Base-by-base conservation (phyloP, 2,797 vertebrate genomes). In the Danio aesculapii region DNA sequence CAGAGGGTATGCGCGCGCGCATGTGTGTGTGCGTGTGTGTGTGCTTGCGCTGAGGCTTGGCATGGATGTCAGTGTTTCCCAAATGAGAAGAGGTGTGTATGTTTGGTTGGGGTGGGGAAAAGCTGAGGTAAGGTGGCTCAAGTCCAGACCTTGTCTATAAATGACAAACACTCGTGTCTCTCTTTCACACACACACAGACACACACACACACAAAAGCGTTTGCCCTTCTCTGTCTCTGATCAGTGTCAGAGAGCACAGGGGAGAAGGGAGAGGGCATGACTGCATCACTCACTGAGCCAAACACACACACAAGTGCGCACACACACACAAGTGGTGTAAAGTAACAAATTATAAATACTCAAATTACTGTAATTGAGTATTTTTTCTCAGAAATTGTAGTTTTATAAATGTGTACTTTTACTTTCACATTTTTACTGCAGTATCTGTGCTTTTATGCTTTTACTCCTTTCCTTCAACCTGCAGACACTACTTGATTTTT, bases 71-170 rank as follows among this genome's bases (percentile, higher is more conserved):
- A 87, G 84, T 55, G 47, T 64, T 84, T 72, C 81, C 79, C 79
- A 82, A 83, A 81, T 82, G 84, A 83, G 67, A 72, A 83, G 81
- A 79, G 57, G 83, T 83, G 83, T 85, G 69, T 78, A 79, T 83
- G 85, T 85, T 84, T 81, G 81, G 62, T 43, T 44, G 69, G 58
- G 68, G 52, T 84, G 63, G 66, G 59, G 55, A 64, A 90, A 83
- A 79, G 91, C 83, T 93, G 91, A 93, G 92, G 91, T 90, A 89
- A 88, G 85, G 91, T 97, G 96, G 96, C 97, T 95, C 80, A 86
- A 14, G 46, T 95, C 96, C 97, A 98, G 96, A 94, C 95, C 95
- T 95, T 96, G 90, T 92, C 89, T 92, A 87, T 90, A 90, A 92
- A 90, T 88, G 88, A 90, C 62, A 50, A 66, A 73, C 62, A 64